These are phyloP conservation scores for Salmo trutta DNA, from an alignment of 2,797 vertebrate genomes.

Conservation along the genomic window DNA sequence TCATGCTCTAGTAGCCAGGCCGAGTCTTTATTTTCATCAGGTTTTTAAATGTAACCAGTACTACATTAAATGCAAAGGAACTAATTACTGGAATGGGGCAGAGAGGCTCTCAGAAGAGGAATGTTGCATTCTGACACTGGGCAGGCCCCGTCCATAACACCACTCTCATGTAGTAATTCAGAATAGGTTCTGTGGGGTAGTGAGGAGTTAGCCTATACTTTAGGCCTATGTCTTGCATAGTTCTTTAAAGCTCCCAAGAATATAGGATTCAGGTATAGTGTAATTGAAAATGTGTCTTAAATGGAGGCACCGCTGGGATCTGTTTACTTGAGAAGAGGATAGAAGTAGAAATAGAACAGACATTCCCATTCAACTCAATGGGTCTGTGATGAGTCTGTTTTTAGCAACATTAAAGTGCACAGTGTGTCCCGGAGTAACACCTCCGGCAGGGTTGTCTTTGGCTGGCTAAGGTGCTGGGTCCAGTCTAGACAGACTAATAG, in stretches of 20 bases:
- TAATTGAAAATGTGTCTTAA: not conserved
- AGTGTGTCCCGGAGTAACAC: not conserved
- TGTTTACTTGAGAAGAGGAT: not conserved
- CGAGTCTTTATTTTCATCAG: not conserved
- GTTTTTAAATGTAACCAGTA: not conserved
- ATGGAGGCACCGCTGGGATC: not conserved
- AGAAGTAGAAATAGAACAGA: not conserved
- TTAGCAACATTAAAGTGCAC: not conserved
- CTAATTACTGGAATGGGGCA: not conserved
- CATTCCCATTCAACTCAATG: not conserved
- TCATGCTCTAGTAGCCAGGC: not conserved
- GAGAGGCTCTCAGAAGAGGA: slow-evolving; percentile 20
- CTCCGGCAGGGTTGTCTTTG: not conserved
- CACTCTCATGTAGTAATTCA: not conserved
- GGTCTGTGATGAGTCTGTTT: not conserved
- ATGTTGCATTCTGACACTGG: slow-evolving; percentile 24
- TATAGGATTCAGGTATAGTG: not conserved
- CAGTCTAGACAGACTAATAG: slow-evolving; percentile 14
- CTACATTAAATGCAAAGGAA: not conserved
- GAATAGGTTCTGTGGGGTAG: not conserved
- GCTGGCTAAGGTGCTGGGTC: not conserved
- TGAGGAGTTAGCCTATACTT: not conserved
- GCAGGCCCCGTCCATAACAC: slow-evolving; percentile 9
- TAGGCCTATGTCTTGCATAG: not conserved
- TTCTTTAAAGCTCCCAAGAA: not conserved